These are phyloP conservation scores for Oconnorella tubifera DNA, from an alignment of 2,888 invertebrate species.

Conservation along the genomic window DNA sequence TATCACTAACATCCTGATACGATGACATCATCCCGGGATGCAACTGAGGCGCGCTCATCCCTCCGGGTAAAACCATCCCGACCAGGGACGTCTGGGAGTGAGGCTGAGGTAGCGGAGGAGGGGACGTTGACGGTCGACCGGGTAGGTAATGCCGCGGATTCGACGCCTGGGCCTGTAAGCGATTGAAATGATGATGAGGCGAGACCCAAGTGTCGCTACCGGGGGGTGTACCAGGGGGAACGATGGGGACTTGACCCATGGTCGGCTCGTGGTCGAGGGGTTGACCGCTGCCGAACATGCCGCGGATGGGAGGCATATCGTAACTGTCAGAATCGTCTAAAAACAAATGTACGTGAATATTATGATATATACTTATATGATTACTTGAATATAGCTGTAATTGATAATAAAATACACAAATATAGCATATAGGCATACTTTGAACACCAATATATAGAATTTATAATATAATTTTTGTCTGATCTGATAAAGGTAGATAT, in stretches of 20 bases:
- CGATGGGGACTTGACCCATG: constrained; percentile 47
- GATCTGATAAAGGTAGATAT: too few relatives aligned
- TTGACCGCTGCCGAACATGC: constrained; percentile 33
- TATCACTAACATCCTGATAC: constrained; percentile 23
- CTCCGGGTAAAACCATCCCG: constrained; percentile 6
- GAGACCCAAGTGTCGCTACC: constrained; percentile 40
- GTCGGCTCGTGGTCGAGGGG: constrained; percentile 48
- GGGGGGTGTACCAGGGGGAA: constrained; percentile 46
- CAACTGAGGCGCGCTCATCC: constrained; percentile 1
- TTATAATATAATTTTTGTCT: too few relatives aligned
- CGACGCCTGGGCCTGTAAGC: constrained; percentile 5
- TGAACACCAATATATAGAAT: too few relatives aligned
- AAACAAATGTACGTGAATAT: too few relatives aligned
- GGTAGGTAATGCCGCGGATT: background rate
- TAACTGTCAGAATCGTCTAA: constrained; percentile 33
- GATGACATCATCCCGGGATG: background rate
- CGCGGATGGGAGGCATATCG: constrained; percentile 26
- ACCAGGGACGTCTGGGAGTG: constrained; percentile 9
- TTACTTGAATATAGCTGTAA: too few relatives aligned
- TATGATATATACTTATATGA: too few relatives aligned
- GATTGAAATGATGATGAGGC: constrained; percentile 20
- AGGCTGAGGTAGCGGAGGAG: constrained; percentile 15
- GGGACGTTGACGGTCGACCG: constrained; percentile 7
- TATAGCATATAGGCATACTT: too few relatives aligned
- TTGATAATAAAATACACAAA: too few relatives aligned